A percentile compares a stretch with the other conserved stretches of the same genome.
These are phyloP conservation scores for Coptodon bakossiorum DNA, from an alignment of 2,113 vertebrate species.

Conservation along the genomic window DNA sequence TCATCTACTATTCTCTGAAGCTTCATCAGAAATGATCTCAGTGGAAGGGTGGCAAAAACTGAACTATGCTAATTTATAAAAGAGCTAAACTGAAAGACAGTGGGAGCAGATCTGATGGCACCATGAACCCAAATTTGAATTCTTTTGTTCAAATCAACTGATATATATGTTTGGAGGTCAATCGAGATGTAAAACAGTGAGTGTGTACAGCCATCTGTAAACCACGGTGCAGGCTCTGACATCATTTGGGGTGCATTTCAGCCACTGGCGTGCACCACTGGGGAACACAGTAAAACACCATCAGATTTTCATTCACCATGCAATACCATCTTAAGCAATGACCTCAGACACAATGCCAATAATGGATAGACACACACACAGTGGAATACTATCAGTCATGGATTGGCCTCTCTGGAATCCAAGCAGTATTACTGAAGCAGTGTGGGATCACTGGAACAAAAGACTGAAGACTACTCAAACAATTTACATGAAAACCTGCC, in stretches of 20 bases:
- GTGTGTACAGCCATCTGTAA: background rate
- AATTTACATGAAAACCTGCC: background rate
- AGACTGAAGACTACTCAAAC: background rate
- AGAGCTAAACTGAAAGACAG: background rate
- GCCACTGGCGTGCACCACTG: background rate
- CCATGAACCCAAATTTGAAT: background rate
- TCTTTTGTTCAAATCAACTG: background rate
- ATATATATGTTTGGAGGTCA: background rate
- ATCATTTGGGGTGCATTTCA: background rate
- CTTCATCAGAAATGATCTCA: background rate
- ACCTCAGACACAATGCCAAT: background rate
- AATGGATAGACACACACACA: background rate
- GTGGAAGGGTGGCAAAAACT: background rate
- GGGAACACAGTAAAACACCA: background rate
- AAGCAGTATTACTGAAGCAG: background rate
- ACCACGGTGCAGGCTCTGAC: background rate
- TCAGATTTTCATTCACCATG: background rate
- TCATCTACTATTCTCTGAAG: background rate
- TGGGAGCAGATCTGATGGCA: background rate
- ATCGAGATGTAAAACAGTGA: background rate
- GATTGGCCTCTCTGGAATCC: background rate
- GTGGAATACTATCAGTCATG: too few species aligned
- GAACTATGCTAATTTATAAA: background rate
- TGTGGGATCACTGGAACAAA: background rate
- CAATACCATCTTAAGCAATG: background rate